Evolutionary conservation across 2,797 vertebrate genomes (phyloP), one percentile per base, ranked within the genome.

Genomic region (Galaxias olidus): DNA sequence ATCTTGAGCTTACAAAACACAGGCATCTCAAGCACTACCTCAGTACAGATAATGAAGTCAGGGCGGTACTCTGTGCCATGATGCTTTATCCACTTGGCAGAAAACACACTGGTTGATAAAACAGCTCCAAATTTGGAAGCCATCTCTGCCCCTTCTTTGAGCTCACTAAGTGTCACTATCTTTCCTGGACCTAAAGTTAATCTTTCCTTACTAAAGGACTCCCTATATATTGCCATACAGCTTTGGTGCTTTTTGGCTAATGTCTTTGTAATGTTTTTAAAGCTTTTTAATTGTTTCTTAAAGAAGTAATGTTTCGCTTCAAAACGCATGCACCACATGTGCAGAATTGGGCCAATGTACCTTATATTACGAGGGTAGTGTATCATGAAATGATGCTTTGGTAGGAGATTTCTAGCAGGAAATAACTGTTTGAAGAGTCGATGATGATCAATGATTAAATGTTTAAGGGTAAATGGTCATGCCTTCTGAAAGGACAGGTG

Each of bases 361-460:
- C 63, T 70, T 51, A 72, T 70, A 30, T 30, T 30, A 30, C 6
- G 30, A 63, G 59, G 65, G 45, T 63, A 74, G 50, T 72, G n/a
- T n/a, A n/a, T n/a, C n/a, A n/a, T n/a, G n/a, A n/a, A n/a, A n/a
- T n/a, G n/a, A n/a, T n/a, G n/a, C n/a, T n/a, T n/a, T n/a, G n/a
- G n/a, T n/a, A n/a, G n/a, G n/a, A n/a, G n/a, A n/a, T n/a, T n/a
- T n/a, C n/a, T n/a, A n/a, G n/a, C n/a, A n/a, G n/a, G n/a, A n/a
- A n/a, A n/a, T n/a, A n/a, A n/a, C n/a, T n/a, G n/a, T n/a, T n/a
- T n/a, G n/a, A n/a, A n/a, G n/a, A n/a, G n/a, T n/a, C n/a, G n/a
- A 69, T 78, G 66, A 13, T 73, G 76, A 14, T 75, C 68, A 72
- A 12, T 47, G 15, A 82, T 73, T 59, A 76, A 71, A 61, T 69